phyloP scores from a whole-genome alignment of 92 coral and sea anemone species.

The Porites cylindrica region DNA sequence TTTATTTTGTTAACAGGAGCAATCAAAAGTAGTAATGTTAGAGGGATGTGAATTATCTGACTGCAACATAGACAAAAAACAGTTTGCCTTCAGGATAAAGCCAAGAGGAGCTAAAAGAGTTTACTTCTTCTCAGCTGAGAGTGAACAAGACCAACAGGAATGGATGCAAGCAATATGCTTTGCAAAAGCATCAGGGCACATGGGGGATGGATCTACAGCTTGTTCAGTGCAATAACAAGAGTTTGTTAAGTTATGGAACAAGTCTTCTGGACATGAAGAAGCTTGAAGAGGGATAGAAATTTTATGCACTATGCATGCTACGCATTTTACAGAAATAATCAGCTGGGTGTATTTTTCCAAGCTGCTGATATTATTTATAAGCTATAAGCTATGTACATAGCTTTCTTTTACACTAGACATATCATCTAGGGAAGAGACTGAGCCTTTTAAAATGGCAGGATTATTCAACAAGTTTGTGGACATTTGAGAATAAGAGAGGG shows the following conservation, averaged over 20 bases:
- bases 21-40: conserved; percentile 77
- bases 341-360: too few species aligned
- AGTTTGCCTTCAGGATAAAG: conserved; percentile 87
- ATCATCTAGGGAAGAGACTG: too few species aligned
- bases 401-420: too few species aligned
- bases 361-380: too few species aligned
- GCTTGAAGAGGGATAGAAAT: background rate
- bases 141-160: conserved; percentile 92
- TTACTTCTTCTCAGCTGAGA: conserved; percentile 86
- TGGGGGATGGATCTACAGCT: conserved; percentile 92
- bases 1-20: conserved; percentile 53
- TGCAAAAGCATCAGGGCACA: conserved; percentile 91
- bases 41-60: conserved; percentile 97
- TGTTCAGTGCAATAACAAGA: conserved; percentile 78
- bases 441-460: too few species aligned
- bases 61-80: conserved; percentile 84
- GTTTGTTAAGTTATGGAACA: background rate
- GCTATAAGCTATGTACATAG: too few species aligned
- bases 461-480: too few species aligned
- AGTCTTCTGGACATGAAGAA: too few species aligned
- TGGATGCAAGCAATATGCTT: conserved; percentile 99
- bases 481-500: too few species aligned
- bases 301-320: too few species aligned
- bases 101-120: conserved; percentile 84
- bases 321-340: too few species aligned